Conservation (phyloP, 2,888 invertebrate genomes). For the Lasioglossum morio region DNA sequence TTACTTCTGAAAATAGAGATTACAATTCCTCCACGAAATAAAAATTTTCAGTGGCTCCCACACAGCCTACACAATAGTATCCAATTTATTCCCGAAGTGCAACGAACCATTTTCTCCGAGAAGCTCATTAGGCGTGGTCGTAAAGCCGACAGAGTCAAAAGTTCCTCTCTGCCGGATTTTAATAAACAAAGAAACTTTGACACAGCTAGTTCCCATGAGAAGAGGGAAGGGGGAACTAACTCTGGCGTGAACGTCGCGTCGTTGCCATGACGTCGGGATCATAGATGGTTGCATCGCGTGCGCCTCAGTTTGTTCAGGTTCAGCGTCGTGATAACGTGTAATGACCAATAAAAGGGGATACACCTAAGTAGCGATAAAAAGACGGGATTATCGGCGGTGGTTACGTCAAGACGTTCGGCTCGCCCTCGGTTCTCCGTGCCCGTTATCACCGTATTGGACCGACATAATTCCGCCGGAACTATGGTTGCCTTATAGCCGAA, state of each 20-base stretch:
- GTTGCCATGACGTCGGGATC: neutral
- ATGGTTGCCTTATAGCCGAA: constrained; percentile 20
- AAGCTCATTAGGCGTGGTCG: neutral
- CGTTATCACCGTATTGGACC: constrained; percentile 45
- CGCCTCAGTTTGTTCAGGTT: constrained; percentile 37
- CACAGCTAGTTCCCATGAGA: neutral
- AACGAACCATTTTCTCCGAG: neutral
- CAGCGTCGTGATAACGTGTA: constrained; percentile 54
- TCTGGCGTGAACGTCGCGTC: neutral
- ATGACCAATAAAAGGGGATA: constrained; percentile 54
- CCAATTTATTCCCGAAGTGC: neutral
- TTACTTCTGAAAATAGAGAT: too few relatives aligned
- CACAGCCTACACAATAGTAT: neutral
- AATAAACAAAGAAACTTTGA: neutral
- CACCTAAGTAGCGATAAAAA: constrained; percentile 60
- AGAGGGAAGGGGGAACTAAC: neutral
- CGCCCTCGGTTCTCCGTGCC: neutral
- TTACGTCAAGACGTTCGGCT: constrained; percentile 33
- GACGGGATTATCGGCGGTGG: constrained; percentile 45
- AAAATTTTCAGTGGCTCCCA: neutral
- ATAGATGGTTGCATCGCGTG: neutral
- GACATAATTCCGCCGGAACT: constrained; percentile 41
- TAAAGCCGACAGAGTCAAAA: too few relatives aligned
- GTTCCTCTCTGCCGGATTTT: neutral
- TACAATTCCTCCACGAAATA: neutral